A percentile compares a stretch with the other conserved stretches of the same genome.
These are phyloP conservation scores for Epistrophe grossulariae DNA, from an alignment of 2,888 invertebrate genomes.

Conservation along the genomic window DNA sequence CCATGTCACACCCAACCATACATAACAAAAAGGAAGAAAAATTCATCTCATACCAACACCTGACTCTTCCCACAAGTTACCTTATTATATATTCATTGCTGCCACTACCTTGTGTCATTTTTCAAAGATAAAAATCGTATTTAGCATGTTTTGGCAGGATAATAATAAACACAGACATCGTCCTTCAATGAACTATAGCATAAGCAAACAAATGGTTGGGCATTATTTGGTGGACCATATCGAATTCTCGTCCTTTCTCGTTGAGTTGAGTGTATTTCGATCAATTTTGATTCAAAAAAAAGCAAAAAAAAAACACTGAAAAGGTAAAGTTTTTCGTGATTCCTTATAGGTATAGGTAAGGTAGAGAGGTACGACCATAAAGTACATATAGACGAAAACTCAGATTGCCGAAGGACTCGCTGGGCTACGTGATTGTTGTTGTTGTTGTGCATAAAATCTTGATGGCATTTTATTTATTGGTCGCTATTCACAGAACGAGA, in stretches of 20 bases:
- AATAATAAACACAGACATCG: constrained; percentile 62
- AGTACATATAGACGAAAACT: background rate
- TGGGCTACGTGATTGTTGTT: constrained; percentile 13
- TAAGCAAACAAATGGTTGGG: constrained; percentile 23
- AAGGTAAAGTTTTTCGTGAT: constrained; percentile 20
- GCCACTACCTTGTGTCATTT: constrained; percentile 46
- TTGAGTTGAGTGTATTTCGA: constrained; percentile 49
- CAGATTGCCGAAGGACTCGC: constrained; percentile 15
- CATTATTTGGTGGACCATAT: constrained; percentile 54
- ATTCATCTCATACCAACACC: background rate
- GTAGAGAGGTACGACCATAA: background rate
- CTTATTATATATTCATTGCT: constrained; percentile 61
- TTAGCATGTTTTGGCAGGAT: constrained; percentile 70
- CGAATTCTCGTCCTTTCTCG: constrained; percentile 30
- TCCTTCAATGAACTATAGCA: constrained; percentile 12
- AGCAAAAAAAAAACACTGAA: background rate
- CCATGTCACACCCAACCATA: background rate
- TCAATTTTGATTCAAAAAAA: constrained; percentile 44
- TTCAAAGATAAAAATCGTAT: constrained; percentile 69
- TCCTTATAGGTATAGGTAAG: background rate
- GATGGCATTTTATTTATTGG: constrained; percentile 70
- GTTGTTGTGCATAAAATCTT: constrained; percentile 64
- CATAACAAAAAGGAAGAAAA: background rate
- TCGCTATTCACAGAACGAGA: constrained; percentile 61
- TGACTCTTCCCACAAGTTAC: background rate